A percentile compares a stretch with the other conserved stretches of the same genome.
phyloP scores from a whole-genome alignment of 2,113 vertebrate species.

The Ophthalmotilapia sp. region DNA sequence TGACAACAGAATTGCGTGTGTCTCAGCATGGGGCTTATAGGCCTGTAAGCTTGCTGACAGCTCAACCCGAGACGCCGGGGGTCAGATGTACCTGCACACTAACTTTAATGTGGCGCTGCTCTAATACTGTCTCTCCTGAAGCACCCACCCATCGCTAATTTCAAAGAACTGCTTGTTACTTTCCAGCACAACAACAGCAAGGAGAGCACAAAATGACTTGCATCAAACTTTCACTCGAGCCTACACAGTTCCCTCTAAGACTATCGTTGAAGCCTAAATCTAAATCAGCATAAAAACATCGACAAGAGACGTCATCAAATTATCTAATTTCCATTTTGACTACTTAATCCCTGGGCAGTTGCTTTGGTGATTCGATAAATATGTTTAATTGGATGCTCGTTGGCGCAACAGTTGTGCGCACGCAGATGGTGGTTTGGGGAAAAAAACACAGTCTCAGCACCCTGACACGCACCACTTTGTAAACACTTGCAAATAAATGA shows the following conservation, averaged over 20 bases:
- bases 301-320: background rate
- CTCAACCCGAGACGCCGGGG: constrained; percentile 18
- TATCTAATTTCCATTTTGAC: background rate
- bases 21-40: constrained; percentile 38
- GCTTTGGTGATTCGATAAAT: background rate
- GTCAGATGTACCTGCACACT: constrained; percentile 26
- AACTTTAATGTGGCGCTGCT: background rate
- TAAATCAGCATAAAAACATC: background rate
- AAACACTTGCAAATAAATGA: background rate
- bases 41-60: constrained; percentile 45
- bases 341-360: constrained; percentile 4
- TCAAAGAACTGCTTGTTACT: constrained; percentile 10
- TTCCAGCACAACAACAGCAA: background rate
- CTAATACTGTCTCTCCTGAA: constrained; percentile 7
- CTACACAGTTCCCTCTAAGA: background rate
- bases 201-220: background rate
- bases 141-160: constrained; percentile 18
- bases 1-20: background rate
- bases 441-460: background rate
- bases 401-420: constrained; percentile 28
- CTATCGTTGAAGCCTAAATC: background rate
- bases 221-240: background rate
- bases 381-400: constrained; percentile 3
- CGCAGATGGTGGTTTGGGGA: background rate
- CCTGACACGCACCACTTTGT: background rate